Conservation (phyloP, 2,113 vertebrate species). For the Prunella himalayana region DNA sequence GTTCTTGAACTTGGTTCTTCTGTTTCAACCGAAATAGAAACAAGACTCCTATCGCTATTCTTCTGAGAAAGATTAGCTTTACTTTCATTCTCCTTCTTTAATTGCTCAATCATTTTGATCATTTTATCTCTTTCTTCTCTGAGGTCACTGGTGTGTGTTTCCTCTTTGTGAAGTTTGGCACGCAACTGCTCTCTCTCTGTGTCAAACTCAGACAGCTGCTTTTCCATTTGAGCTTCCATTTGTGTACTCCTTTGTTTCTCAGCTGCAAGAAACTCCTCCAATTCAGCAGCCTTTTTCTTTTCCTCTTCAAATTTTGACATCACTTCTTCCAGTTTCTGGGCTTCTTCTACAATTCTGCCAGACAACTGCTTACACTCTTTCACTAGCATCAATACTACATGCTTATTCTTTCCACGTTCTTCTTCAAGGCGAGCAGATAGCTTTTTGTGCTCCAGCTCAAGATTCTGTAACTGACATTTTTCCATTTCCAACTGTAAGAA, state of each 20-base stretch:
- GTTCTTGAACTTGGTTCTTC: slow-evolving; percentile 76
- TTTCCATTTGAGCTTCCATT: slow-evolving; percentile 91
- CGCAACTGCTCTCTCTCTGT: slow-evolving; percentile 93
- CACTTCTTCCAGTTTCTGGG: slow-evolving; percentile 87
- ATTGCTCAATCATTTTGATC: slow-evolving; percentile 87
- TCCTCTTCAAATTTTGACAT: slow-evolving; percentile 87
- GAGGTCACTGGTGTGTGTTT: slow-evolving; percentile 77
- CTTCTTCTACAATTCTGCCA: slow-evolving; percentile 87
- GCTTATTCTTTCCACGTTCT: slow-evolving; percentile 94
- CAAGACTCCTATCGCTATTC: slow-evolving; percentile 65
- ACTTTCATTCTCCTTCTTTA: slow-evolving; percentile 80
- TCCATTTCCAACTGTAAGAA: slow-evolving; percentile 90
- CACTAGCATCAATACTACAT: slow-evolving; percentile 93
- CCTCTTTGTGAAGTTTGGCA: slow-evolving; percentile 90
- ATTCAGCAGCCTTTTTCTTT: slow-evolving; percentile 72
- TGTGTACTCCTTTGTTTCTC: slow-evolving; percentile 85
- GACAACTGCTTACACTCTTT: slow-evolving; percentile 95
- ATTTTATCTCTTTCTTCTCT: slow-evolving; percentile 86
- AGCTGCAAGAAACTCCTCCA: slow-evolving; percentile 83
- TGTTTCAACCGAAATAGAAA: slow-evolving; percentile 83
- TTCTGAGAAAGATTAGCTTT: slow-evolving; percentile 70
- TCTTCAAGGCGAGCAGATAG: slow-evolving; percentile 88
- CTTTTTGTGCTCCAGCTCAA: slow-evolving; percentile 92
- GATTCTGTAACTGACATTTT: slow-evolving; percentile 88
- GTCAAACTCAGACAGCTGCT: slow-evolving; percentile 93